A percentile compares a stretch with the other conserved stretches of the same genome.
phyloP scores from a whole-genome alignment of 2,888 invertebrate species.

The Taphrorychus bicolor region DNA sequence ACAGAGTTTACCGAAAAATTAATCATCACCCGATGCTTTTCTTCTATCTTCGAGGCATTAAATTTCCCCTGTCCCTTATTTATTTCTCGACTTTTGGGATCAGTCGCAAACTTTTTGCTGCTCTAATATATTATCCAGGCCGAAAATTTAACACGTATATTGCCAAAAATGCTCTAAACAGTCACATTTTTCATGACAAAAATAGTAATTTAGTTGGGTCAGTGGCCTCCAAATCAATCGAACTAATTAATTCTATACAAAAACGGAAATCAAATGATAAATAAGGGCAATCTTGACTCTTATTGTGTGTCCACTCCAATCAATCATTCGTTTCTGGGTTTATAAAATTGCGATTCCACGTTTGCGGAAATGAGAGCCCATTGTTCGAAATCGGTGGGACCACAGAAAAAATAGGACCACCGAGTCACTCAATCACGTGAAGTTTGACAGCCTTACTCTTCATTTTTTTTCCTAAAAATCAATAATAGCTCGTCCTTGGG shows the following conservation, averaged over 20 bases:
- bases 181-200: background rate
- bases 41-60: background rate
- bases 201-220: background rate
- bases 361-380: constrained; percentile 43
- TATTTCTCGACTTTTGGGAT: background rate
- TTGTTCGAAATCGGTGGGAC: constrained; percentile 34
- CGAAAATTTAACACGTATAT: too few relatives aligned
- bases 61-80: background rate
- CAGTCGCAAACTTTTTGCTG: background rate
- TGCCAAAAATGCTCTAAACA: background rate
- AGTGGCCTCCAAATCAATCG: background rate
- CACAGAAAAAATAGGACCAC: constrained; percentile 8
- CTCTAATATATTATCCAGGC: too few relatives aligned
- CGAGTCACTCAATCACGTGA: constrained; percentile 14
- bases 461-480: too few relatives aligned
- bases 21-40: background rate
- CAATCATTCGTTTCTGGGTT: constrained; percentile 26
- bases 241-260: background rate
- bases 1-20: background rate
- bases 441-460: constrained; percentile 1
- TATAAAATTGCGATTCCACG: constrained; percentile 36
- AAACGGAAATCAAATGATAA: background rate
- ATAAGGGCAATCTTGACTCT: constrained; percentile 12
- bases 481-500: too few relatives aligned
- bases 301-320: constrained; percentile 24